Percentiles rank a stretch among this genome's conserved stretches.
Conservation (phyloP, 2,888 invertebrate species). For the Troglohyphantes excavatus region DNA sequence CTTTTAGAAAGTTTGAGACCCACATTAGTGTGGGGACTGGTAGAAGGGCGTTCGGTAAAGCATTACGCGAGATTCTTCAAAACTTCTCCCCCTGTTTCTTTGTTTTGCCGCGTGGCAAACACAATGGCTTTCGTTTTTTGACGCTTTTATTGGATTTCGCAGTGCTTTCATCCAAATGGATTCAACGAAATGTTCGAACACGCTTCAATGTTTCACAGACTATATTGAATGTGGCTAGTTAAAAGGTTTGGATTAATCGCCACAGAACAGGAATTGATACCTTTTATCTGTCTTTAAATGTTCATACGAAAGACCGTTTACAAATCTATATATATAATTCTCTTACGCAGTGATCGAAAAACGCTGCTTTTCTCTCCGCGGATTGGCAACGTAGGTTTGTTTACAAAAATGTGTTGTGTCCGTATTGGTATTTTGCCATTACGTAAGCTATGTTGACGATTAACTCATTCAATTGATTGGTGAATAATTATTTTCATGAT, state of each 20-base stretch:
- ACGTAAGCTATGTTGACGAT: too few species aligned
- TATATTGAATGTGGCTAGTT: neutral
- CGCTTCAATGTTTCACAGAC: neutral
- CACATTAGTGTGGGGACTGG: conserved; percentile 5
- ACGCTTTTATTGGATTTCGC: conserved; percentile 6
- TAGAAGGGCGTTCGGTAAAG: neutral
- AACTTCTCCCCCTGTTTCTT: neutral
- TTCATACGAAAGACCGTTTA: too few species aligned
- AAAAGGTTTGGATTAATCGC: neutral
- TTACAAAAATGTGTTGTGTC: too few species aligned
- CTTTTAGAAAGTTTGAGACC: conserved; percentile 61
- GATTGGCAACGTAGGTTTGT: too few species aligned
- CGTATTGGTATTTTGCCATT: too few species aligned
- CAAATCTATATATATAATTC: too few species aligned
- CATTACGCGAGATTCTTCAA: conserved; percentile 3
- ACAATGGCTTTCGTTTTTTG: conserved; percentile 1
- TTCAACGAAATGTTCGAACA: neutral
- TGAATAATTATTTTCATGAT: too few species aligned
- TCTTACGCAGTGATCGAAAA: too few species aligned
- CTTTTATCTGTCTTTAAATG: too few species aligned
- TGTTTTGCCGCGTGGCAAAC: neutral
- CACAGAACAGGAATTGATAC: neutral
- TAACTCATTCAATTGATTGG: too few species aligned
- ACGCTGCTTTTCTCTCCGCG: too few species aligned
- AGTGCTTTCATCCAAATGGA: neutral